Conservation (phyloP, 2,797 vertebrate genomes). For the Premnoplex brunnescens region DNA sequence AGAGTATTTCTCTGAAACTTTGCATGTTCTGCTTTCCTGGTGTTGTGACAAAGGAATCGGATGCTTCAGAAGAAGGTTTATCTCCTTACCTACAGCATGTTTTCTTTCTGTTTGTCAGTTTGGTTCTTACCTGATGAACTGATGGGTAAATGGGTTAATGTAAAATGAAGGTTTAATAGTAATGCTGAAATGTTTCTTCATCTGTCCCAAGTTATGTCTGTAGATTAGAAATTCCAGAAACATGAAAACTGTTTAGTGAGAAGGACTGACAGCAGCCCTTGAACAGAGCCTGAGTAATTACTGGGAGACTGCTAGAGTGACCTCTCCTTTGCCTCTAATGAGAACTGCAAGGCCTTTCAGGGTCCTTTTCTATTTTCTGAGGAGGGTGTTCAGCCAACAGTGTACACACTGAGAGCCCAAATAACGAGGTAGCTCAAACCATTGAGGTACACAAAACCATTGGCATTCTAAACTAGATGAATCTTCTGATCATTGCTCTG, state of each 20-base stretch:
- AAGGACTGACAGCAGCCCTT: neutral
- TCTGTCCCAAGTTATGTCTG: neutral
- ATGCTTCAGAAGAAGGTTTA: neutral
- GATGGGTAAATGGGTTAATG: neutral
- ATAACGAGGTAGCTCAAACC: neutral
- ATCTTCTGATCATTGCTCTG: neutral
- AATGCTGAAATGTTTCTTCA: neutral
- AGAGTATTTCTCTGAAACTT: neutral
- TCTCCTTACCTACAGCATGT: neutral
- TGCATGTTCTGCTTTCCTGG: neutral
- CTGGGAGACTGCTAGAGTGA: neutral
- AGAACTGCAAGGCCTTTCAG: neutral
- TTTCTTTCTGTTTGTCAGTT: neutral
- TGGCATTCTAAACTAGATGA: neutral
- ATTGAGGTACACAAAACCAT: neutral
- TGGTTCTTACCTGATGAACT: neutral
- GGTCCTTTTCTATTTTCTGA: neutral
- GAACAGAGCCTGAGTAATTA: neutral
- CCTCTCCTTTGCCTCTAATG: neutral
- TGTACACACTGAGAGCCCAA: neutral
- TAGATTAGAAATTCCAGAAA: neutral
- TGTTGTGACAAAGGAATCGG: accelerated
- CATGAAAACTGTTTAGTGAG: neutral
- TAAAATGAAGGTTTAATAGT: neutral
- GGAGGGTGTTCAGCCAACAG: neutral